Evolutionary conservation across 2,888 invertebrate genomes (phyloP).

Genomic region (Xestia rhomboidea): DNA sequence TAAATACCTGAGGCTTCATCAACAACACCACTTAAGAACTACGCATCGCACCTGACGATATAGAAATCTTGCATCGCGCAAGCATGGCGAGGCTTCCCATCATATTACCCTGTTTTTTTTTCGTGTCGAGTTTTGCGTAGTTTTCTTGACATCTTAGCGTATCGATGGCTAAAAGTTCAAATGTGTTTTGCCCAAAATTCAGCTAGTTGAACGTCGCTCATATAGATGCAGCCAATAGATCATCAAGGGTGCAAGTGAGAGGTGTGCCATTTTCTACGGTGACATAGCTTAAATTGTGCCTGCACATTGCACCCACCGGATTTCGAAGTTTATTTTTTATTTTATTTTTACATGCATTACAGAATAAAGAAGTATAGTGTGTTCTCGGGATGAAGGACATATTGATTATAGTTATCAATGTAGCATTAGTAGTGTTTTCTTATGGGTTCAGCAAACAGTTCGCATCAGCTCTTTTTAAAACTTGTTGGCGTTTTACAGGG

Average conservation of each 20-base stretch:
- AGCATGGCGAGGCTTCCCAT: not conserved
- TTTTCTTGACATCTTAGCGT: not conserved
- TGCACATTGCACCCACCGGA: not conserved
- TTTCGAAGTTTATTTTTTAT: not conserved
- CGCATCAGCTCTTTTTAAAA: not conserved
- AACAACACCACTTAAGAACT: not conserved
- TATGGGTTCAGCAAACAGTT: not conserved
- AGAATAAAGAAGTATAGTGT: not conserved
- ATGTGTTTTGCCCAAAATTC: not conserved
- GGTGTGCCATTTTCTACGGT: not conserved
- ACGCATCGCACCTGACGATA: not conserved
- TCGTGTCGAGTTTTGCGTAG: constrained; percentile 5
- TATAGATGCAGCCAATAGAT: not conserved
- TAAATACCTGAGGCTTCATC: not conserved
- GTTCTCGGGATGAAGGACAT: not conserved
- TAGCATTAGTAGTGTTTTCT: not conserved
- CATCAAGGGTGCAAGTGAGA: not conserved
- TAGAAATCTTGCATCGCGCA: not conserved
- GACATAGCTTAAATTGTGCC: not conserved
- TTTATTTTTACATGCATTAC: not conserved
- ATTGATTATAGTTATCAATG: not conserved
- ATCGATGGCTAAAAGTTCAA: not conserved
- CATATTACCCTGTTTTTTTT: not conserved
- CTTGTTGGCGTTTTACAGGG: not conserved
- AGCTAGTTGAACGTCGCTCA: not conserved